Evolutionary conservation across 1,140 invertebrate genomes (phyloP), one percentile per base, ranked within the genome.

Genomic region (Pseudachorutes palmiensis): DNA sequence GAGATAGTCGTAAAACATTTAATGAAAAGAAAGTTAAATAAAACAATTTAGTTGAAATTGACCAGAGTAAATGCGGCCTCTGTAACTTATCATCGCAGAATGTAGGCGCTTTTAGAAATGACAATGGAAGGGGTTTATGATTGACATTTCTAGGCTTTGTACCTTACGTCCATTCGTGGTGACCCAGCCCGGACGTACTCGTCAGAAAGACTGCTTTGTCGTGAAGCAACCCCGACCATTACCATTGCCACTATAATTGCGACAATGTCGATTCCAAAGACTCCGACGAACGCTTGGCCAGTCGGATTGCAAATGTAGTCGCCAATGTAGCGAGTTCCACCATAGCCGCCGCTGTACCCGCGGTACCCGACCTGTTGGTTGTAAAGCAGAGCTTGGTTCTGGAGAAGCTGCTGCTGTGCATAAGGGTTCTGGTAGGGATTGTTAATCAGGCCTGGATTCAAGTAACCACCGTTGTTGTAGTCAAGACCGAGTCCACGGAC

Each of bases 281-380:
- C 32, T 29, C 60, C 67, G 32, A 62, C 62, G 36, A 64, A 68
- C 1, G 67, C 67, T 28, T 68, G 62, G n/a, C 67, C 67, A 2
- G 62, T 64, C 1, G 67, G 67, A 60, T 68, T 68, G 29, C 61
- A 63, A 29, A 55, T 5, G 58, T 66, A 66, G 33, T 66, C 57
- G 12, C 65, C 65, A 32, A 59, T 66, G 58, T 60, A 66, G 16
- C 65, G 51, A 55, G 9, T 55, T 12, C 19, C 19, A 5, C 51
- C 51, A 26, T 55, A 19, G 12, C 51, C 14, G 24, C 24, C 12
- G 24, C 36, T 45, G n/a, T n/a, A n/a, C 36, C 36, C 36, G 19
- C 26, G 24, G 26, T 63, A 63, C 30, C 31, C 48, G 1, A 41
- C 29, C 24, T 59, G 55, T 16, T 59, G 36, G 16, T 32, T 49